Evolutionary conservation across 2,113 vertebrate species (phyloP).

Genomic region (Manacus vitellinus): DNA sequence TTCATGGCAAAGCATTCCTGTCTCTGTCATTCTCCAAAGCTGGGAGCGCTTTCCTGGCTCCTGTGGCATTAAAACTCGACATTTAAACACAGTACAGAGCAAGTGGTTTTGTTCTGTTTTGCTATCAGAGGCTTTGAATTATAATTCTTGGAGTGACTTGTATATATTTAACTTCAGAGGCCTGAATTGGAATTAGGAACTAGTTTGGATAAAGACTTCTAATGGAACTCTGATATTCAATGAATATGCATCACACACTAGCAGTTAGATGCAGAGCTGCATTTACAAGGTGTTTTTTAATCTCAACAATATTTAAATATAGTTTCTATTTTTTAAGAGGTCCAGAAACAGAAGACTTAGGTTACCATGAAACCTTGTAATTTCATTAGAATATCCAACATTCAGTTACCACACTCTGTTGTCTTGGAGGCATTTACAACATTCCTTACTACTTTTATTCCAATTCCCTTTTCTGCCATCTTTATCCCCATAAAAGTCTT

Average conservation of each 20-base stretch:
- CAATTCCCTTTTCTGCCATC: neutral
- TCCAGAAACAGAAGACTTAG: neutral
- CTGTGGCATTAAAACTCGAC: constrained; percentile 64
- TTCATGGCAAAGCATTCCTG: constrained; percentile 93
- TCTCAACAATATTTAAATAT: neutral
- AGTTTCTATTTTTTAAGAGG: neutral
- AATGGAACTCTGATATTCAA: neutral
- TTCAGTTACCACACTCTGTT: neutral
- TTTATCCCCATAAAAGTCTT: neutral
- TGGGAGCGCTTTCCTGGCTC: constrained; percentile 97
- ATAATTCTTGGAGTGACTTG: neutral
- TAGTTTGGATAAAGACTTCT: neutral
- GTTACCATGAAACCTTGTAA: neutral
- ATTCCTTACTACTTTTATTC: neutral
- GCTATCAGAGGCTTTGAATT: neutral
- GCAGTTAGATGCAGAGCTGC: neutral
- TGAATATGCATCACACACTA: neutral
- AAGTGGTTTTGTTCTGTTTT: neutral
- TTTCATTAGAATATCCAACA: neutral
- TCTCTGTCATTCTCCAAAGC: constrained; percentile 90
- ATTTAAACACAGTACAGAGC: neutral
- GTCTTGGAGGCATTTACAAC: neutral
- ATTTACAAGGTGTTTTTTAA: neutral
- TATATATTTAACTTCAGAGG: neutral
- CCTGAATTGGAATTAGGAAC: neutral